Conservation (phyloP, 1,140 invertebrate species). For the Heliconius melpomene region DNA sequence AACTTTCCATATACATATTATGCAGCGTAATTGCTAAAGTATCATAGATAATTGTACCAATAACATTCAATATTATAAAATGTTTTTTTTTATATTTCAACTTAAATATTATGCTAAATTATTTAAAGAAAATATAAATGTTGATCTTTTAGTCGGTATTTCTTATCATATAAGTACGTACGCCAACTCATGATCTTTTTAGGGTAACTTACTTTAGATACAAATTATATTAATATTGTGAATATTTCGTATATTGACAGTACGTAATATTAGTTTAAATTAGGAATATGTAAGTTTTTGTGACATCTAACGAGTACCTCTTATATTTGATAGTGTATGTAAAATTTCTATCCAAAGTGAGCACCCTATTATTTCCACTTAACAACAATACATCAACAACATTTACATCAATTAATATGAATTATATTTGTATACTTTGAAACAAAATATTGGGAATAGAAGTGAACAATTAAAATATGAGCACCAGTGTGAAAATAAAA, state of each 20-base stretch:
- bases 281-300: neutral
- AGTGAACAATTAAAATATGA: neutral
- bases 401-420: slow-evolving; percentile 7
- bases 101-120: slow-evolving; percentile 8
- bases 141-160: slow-evolving; percentile 10
- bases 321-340: neutral
- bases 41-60: neutral
- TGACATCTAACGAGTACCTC: neutral
- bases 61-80: neutral
- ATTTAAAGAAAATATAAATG: neutral
- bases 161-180: slow-evolving; percentile 36
- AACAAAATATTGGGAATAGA: neutral
- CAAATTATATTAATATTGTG: neutral
- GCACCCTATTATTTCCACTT: slow-evolving; percentile 6
- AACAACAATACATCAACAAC: slow-evolving; percentile 28
- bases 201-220: neutral
- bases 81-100: neutral
- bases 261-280: neutral
- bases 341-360: slow-evolving; percentile 3
- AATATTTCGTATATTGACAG: neutral
- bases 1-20: neutral
- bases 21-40: neutral
- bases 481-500: neutral
- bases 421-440: neutral
- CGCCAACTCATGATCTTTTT: slow-evolving; percentile 26